These are phyloP conservation scores for Odontesthes bonariensis DNA, from an alignment of 2,113 vertebrate species.

Conservation along the genomic window DNA sequence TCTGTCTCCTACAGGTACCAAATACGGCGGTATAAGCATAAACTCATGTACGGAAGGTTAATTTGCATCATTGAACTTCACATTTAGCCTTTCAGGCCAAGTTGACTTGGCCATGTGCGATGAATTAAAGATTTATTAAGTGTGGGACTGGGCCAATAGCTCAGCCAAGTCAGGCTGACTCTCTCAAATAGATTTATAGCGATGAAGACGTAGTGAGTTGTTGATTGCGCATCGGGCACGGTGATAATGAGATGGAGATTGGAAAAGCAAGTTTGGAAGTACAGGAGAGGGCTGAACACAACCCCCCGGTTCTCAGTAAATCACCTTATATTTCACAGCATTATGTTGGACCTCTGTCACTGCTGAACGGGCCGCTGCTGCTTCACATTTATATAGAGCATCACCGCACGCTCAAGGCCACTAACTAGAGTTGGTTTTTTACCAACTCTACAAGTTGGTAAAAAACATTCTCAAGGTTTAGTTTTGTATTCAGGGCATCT, in stretches of 20 bases:
- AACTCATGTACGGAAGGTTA: conserved; percentile 58
- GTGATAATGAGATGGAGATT: conserved; percentile 82
- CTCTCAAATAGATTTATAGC: conserved; percentile 70
- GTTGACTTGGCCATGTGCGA: conserved; percentile 62
- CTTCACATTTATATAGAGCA: conserved; percentile 49
- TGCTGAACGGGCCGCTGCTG: conserved; percentile 24
- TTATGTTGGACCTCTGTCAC: conserved; percentile 56
- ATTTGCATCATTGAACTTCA: conserved; percentile 54
- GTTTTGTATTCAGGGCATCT: conserved; percentile 53
- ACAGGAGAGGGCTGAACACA: conserved; percentile 66
- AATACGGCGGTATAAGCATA: conserved; percentile 43
- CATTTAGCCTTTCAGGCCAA: conserved; percentile 50
- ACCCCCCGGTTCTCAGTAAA: conserved; percentile 70
- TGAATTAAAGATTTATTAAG: conserved; percentile 79
- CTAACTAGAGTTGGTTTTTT: too few species aligned
- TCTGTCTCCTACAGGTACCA: conserved; percentile 31
- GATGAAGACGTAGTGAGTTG: conserved; percentile 65
- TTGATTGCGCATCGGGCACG: conserved; percentile 71
- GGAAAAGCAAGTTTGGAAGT: conserved; percentile 75
- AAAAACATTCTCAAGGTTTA: conserved; percentile 60
- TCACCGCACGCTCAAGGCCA: conserved; percentile 52
- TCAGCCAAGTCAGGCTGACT: conserved; percentile 66
- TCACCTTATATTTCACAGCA: conserved; percentile 61
- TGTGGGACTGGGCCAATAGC: conserved; percentile 50
- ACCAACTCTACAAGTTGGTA: conserved; percentile 32